phyloP scores from a whole-genome alignment of 2,113 vertebrate genomes.

The Pycnonotus jocosus region DNA sequence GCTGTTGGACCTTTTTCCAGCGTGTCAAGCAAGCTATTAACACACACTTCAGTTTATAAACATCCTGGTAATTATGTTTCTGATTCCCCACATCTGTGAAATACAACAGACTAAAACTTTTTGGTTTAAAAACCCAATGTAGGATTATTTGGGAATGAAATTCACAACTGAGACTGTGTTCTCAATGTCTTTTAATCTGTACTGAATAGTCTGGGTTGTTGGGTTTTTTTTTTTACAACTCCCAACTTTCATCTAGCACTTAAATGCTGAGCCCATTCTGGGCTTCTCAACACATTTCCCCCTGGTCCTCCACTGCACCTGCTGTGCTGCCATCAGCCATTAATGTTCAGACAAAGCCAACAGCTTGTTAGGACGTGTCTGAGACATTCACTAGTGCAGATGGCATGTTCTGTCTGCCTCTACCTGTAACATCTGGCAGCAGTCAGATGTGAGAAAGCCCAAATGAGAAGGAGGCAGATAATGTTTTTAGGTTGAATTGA shows the following conservation, averaged over 20 bases:
- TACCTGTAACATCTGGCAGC: constrained; percentile 51
- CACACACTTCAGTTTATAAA: background rate
- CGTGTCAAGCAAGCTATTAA: background rate
- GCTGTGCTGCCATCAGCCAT: constrained; percentile 28
- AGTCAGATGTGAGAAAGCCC: constrained; percentile 33
- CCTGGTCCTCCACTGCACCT: background rate
- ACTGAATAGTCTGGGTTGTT: background rate
- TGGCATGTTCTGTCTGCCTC: constrained; percentile 8
- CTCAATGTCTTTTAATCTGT: background rate
- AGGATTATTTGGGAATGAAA: background rate
- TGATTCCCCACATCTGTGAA: background rate
- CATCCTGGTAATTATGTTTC: background rate
- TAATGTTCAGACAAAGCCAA: constrained; percentile 1
- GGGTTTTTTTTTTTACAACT: background rate
- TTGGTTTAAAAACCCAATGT: background rate
- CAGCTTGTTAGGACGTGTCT: background rate
- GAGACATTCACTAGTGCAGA: background rate
- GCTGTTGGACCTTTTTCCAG: background rate
- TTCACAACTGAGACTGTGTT: background rate
- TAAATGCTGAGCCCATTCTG: background rate
- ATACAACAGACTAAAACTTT: background rate
- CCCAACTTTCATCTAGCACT: background rate
- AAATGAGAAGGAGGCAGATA: background rate
- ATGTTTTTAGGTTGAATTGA: background rate
- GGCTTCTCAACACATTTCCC: background rate